Base-by-base conservation (phyloP, 64 coral and sea anemone species). In the Montipora efflorescens region DNA sequence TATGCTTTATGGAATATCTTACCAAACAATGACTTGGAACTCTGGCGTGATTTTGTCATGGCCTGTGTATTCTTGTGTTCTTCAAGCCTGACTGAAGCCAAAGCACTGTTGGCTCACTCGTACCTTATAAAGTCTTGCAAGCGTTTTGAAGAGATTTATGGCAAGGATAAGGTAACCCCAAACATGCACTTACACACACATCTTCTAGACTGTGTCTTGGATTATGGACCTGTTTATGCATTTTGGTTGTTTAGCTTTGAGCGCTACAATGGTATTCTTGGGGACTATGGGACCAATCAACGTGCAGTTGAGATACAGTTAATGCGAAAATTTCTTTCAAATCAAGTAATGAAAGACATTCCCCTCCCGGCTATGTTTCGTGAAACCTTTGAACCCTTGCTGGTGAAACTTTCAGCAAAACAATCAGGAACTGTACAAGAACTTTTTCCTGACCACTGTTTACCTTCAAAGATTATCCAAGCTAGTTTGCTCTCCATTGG, bases 171-270 rank as follows among this genome's bases (percentile, higher is more conserved):
- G 18, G 94, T 95, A 52, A 95, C 81, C 14, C 88, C 94, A 72
- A 95, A 95, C 81, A 95, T 91, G 93, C 93, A 95, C 51, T 87
- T 95, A 13, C 93, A 95, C 66, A 90, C 67, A 74, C 93, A 95
- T 90, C 67, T 90, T 76, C 1, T 57, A 57, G 53, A 57, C 11
- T 57, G 53, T 57, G 53, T 57, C 4, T 11, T 64, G 61, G 61
- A 64, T 64, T 64, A 64, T 64, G 61, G 61, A 64, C 61, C 61
- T 14, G 61, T 64, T 4, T 64, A 64, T 64, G 61, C 61, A 14
- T 64, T 64, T 64, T 64, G 61, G 61, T 15, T 64, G 61, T 64
- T 64, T 64, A 64, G 61, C 3, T 64, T 64, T 14, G 61, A 64
- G 61, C 61, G 61, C 11, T 64, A 64, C 14, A 64, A 64, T 64